These are phyloP conservation scores for Aurelia coerulea DNA, from an alignment of 30 jellyfish, hydroid and myxozoan species.

Conservation along the genomic window DNA sequence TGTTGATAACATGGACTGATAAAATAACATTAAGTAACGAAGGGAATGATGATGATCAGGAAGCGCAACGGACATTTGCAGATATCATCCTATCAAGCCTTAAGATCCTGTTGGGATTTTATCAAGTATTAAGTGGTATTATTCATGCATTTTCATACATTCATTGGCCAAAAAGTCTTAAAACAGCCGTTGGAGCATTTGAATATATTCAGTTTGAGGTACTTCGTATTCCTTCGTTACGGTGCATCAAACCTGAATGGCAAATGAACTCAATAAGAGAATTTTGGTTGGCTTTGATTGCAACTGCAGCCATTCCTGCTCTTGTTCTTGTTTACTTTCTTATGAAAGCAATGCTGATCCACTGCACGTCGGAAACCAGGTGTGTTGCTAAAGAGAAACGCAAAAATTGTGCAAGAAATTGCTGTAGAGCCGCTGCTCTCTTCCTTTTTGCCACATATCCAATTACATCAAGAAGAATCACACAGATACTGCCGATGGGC, in stretches of 20 bases:
- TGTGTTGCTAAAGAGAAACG: neutral
- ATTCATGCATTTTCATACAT: constrained; percentile 24
- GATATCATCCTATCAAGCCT: constrained; percentile 54
- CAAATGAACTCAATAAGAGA: constrained; percentile 26
- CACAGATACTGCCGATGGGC: constrained; percentile 34
- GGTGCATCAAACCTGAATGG: constrained; percentile 52
- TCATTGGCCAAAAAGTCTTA: constrained; percentile 56
- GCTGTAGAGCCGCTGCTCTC: constrained; percentile 18
- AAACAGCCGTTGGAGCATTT: neutral
- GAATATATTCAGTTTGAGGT: constrained; percentile 46
- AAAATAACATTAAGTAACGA: neutral
- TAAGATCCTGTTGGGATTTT: constrained; percentile 54
- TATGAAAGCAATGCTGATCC: constrained; percentile 1
- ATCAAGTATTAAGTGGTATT: constrained; percentile 29
- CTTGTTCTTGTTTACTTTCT: constrained; percentile 14
- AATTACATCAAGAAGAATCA: constrained; percentile 38
- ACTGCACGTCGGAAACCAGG: neutral
- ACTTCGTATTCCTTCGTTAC: constrained; percentile 42
- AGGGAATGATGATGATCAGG: neutral
- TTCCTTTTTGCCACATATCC: constrained; percentile 63
- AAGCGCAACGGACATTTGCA: constrained; percentile 36
- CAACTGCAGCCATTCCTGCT: constrained; percentile 44
- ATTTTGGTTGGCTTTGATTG: constrained; percentile 28
- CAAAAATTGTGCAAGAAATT: neutral
- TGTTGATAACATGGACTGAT: constrained; percentile 48